Evolutionary conservation across 2,888 invertebrate species (phyloP), one percentile per base, ranked within the genome.

Genomic region (Gerris lacustris): DNA sequence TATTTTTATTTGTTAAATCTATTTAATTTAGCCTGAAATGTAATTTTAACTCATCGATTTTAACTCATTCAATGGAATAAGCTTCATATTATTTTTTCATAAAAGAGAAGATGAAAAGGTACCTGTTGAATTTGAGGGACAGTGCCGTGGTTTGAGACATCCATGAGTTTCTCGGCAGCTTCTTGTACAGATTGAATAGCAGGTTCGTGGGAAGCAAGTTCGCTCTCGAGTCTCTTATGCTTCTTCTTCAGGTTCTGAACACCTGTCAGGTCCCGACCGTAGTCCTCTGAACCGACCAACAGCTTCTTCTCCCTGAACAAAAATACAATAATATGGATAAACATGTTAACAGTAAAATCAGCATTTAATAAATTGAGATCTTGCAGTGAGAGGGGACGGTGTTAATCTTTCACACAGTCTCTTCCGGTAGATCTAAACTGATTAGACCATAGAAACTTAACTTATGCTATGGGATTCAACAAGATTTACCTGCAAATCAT

Each of bases 241-340:
- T 99, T 99, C 85, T 99, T 98, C 79, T 95, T 91, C 72, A 99
- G 83, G 81, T 99, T 99, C 81, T 99, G 97, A 0, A 99, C 98
- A 62, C 98, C 96, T 6, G 97, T 97, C 77, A 99, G 84, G 80
- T 99, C 98, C 74, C 97, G 91, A 0, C 98, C 98, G 80, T 97
- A 98, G 82, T 99, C 99, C 80, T 98, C 97, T 0, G 96, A 96
- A 4, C 96, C 94, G 1, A 98, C 97, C 43, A 98, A 84, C 45
- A 99, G 84, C 79, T 98, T 97, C 87, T 98, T 99, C 81, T 99
- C 98, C 80, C 90, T 90, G 75, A 45, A 78, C 76, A 74, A 45
- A 71, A 71, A 47, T 69, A 45, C 1, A 2, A 31, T 4, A 31
- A 31, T 31, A 2, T 31, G 4, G 4, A 31, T 31, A 31, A 2